A percentile compares a stretch with the other conserved stretches of the same genome.
Evolutionary conservation across 2,113 vertebrate species (phyloP).

Genomic region (Notothenia rossii): DNA sequence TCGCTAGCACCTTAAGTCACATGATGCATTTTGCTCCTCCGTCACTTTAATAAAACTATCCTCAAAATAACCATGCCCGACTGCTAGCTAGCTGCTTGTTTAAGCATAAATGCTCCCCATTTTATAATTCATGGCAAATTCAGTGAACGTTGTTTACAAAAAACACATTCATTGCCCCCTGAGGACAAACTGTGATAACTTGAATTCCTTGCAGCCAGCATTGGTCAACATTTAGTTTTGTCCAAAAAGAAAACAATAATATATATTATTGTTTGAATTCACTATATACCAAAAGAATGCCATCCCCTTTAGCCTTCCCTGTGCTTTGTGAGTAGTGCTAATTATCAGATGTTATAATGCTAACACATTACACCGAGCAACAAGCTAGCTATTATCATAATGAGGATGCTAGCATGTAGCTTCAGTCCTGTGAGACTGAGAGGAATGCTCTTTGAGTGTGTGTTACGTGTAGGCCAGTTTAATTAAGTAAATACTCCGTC

Average conservation of each 20-base stretch:
- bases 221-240: no score
- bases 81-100: no score
- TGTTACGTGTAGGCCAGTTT: conserved; percentile 58
- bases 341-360: background rate
- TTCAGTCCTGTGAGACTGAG: background rate
- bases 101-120: no score
- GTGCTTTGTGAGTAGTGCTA: background rate
- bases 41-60: no score
- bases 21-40: no score
- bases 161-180: background rate
- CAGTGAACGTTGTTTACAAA: no score
- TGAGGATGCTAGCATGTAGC: background rate
- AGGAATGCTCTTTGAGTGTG: conserved; percentile 35
- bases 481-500: conserved; percentile 73
- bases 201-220: background rate
- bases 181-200: background rate
- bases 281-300: background rate
- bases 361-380: background rate
- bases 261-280: no score
- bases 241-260: no score
- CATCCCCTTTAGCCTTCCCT: background rate
- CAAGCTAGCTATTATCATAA: background rate
- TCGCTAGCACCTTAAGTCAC: no score
- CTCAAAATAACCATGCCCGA: no score
- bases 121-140: no score